Conservation (phyloP, 1,140 invertebrate genomes). For the Orussus abietinus region DNA sequence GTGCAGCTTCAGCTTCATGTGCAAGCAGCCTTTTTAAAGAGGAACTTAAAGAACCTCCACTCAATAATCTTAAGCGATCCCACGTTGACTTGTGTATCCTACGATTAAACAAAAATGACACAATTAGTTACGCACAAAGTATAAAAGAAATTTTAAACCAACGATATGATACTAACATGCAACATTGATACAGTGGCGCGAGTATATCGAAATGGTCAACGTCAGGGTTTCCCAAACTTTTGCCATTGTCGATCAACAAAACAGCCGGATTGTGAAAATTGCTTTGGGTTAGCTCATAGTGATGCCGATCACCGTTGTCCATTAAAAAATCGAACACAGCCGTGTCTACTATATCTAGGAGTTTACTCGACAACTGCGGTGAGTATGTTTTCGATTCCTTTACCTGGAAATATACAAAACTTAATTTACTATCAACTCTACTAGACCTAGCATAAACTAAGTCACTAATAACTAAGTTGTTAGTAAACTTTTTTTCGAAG, state of each 20-base stretch:
- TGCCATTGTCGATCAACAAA: constrained; percentile 89
- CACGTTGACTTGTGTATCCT: constrained; percentile 68
- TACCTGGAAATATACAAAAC: constrained; percentile 29
- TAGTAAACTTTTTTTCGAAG: constrained; percentile 25
- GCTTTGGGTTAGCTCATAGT: constrained; percentile 73
- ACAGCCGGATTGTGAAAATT: constrained; percentile 63
- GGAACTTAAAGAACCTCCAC: constrained; percentile 61
- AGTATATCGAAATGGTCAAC: constrained; percentile 82
- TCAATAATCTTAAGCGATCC: constrained; percentile 65
- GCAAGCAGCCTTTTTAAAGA: constrained; percentile 52
- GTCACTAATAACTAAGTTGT: no score
- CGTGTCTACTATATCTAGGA: constrained; percentile 84
- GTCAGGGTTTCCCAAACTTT: constrained; percentile 83
- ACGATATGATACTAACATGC: constrained; percentile 65
- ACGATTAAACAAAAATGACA: constrained; percentile 38
- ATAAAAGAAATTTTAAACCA: constrained; percentile 16
- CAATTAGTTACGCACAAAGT: constrained; percentile 9
- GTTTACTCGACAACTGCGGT: constrained; percentile 52
- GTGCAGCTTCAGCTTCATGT: constrained; percentile 52
- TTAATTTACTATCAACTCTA: no score
- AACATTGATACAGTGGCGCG: constrained; percentile 87
- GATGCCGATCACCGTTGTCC: constrained; percentile 92
- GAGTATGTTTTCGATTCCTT: constrained; percentile 45
- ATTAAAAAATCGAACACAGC: constrained; percentile 91
- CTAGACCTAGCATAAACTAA: no score